Evolutionary conservation across 2,888 invertebrate genomes (phyloP).

Genomic region (Ophion ellenae): DNA sequence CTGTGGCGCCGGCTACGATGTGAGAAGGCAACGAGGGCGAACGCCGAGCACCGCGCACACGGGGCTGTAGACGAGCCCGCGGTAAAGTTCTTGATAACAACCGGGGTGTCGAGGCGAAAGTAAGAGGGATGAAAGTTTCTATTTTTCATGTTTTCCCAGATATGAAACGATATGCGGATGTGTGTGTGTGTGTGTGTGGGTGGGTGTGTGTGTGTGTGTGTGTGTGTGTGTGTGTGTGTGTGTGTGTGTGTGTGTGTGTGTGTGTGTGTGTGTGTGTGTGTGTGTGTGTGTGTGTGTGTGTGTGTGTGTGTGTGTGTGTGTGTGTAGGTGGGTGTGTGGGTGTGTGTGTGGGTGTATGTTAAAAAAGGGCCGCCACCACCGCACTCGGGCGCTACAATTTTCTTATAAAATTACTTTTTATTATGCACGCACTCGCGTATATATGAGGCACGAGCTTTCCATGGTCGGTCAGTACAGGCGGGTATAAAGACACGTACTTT

Average conservation of each 20-base stretch:
- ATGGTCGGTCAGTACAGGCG: background rate
- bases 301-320: too few relatives aligned
- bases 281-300: too few relatives aligned
- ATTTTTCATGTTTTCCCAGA: conserved; percentile 65
- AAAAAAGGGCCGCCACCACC: background rate
- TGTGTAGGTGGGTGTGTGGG: too few relatives aligned
- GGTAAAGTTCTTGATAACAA: conserved; percentile 67
- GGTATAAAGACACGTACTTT: background rate
- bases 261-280: too few relatives aligned
- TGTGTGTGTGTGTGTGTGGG: background rate
- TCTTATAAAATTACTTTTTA: conserved; percentile 54
- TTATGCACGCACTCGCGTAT: conserved; percentile 28
- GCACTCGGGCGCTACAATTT: conserved; percentile 17
- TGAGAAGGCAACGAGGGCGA: conserved; percentile 42
- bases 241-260: too few relatives aligned
- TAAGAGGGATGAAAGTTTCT: conserved; percentile 66
- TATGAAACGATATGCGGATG: conserved; percentile 54
- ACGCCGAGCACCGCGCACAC: conserved; percentile 43
- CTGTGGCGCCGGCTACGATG: conserved; percentile 33
- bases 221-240: too few relatives aligned
- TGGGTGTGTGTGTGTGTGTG: background rate
- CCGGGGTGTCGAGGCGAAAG: conserved; percentile 64
- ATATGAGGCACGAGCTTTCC: conserved; percentile 10
- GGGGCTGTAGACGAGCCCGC: conserved; percentile 30
- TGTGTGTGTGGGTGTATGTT: too few relatives aligned